Conservation (phyloP, 2,888 invertebrate species). For the Scaptomyza parva region DNA sequence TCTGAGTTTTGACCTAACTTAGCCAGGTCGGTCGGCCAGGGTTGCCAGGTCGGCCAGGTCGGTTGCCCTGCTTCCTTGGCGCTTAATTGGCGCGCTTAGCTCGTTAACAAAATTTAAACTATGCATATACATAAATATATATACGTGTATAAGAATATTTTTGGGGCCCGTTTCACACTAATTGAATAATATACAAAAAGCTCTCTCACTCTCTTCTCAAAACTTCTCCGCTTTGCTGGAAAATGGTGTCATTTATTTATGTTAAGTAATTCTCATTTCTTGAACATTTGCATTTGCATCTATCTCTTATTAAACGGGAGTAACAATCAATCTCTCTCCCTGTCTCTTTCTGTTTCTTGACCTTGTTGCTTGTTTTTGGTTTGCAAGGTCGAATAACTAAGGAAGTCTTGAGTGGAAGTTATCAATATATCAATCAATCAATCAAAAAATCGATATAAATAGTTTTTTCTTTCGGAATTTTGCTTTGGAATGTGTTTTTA, state of each 20-base stretch:
- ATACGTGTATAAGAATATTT: too few relatives aligned
- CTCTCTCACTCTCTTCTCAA: background rate
- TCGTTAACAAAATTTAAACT: conserved; percentile 77
- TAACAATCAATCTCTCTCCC: background rate
- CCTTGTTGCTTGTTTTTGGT: conserved; percentile 10
- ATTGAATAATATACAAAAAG: conserved; percentile 68
- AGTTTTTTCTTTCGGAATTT: too few relatives aligned
- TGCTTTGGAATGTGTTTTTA: too few relatives aligned
- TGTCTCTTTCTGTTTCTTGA: conserved; percentile 3
- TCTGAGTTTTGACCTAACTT: background rate
- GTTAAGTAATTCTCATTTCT: conserved; percentile 45
- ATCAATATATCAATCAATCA: too few relatives aligned
- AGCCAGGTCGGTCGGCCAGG: conserved; percentile 2
- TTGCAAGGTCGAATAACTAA: conserved; percentile 27
- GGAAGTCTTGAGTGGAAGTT: background rate
- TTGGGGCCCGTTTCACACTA: conserved; percentile 54
- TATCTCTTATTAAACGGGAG: too few relatives aligned
- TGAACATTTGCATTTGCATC: too few relatives aligned
- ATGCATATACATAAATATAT: conserved; percentile 46
- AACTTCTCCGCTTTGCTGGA: background rate
- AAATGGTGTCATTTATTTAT: conserved; percentile 57
- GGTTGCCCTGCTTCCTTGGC: conserved; percentile 30
- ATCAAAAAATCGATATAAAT: too few relatives aligned
- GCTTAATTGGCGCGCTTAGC: conserved; percentile 79
- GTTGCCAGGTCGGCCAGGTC: background rate